A percentile compares a stretch with the other conserved stretches of the same genome.
Conservation (phyloP, 2,888 invertebrate species). For the Ditylenchus weischeri region DNA sequence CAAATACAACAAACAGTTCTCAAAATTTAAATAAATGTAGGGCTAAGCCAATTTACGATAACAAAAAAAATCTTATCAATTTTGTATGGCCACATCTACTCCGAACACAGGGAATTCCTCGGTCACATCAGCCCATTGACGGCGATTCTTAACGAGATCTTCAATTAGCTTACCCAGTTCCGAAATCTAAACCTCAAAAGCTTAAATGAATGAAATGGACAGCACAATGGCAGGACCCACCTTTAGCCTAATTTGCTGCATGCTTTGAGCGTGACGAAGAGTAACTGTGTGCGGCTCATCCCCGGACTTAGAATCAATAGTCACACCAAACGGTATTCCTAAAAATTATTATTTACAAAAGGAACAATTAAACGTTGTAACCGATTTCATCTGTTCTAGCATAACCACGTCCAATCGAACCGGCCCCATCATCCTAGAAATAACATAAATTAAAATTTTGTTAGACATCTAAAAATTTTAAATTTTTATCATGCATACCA, state of each 20-base stretch:
- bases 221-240: constrained; percentile 64
- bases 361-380: too few relatives aligned
- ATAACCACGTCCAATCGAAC: constrained; percentile 92
- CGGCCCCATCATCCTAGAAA: constrained; percentile 72
- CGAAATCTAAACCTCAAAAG: constrained; percentile 30
- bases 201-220: too few relatives aligned
- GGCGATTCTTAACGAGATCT: constrained; percentile 37
- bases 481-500: constrained; percentile 12
- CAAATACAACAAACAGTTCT: too few relatives aligned
- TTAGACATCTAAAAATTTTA: too few relatives aligned
- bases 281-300: constrained; percentile 83
- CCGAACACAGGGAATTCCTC: too few relatives aligned
- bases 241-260: constrained; percentile 85
- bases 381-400: constrained; percentile 76
- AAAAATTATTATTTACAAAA: too few relatives aligned
- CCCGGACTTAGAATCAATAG: constrained; percentile 92
- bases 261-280: constrained; percentile 86
- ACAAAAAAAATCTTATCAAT: too few relatives aligned
- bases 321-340: constrained; percentile 87
- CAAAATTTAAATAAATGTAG: too few relatives aligned
- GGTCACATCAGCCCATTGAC: constrained; percentile 41
- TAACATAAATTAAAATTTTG: too few relatives aligned
- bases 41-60: too few relatives aligned
- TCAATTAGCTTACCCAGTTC: constrained; percentile 45
- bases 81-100: too few relatives aligned